A percentile compares a stretch with the other conserved stretches of the same genome.
These are phyloP conservation scores for Lacerta bilineata DNA, from an alignment of 2,797 vertebrate genomes.

Conservation along the genomic window DNA sequence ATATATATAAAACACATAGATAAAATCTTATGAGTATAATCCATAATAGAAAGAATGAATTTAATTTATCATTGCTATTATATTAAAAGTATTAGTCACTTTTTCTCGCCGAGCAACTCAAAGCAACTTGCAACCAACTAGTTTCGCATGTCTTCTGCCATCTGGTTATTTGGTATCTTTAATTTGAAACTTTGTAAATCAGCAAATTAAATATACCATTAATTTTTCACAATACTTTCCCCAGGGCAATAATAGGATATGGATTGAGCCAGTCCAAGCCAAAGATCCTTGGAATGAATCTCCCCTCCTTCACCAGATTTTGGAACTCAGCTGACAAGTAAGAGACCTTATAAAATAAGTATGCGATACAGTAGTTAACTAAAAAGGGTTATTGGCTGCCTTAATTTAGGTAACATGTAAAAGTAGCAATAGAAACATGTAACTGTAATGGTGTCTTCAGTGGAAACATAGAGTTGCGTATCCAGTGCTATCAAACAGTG, in stretches of 20 bases:
- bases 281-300: conserved; percentile 54
- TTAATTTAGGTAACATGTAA: not conserved
- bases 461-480: not conserved
- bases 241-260: conserved; percentile 66
- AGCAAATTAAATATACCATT: conserved; percentile 56
- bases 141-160: fast-evolving
- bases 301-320: conserved; percentile 63
- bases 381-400: not conserved
- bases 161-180: conserved; percentile 31
- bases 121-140: no score
- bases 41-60: not conserved
- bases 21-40: not conserved
- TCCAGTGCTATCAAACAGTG: no score
- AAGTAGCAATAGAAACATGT: not conserved
- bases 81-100: no score
- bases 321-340: conserved; percentile 67
- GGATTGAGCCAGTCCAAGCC: conserved; percentile 68
- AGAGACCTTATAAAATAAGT: conserved; percentile 23
- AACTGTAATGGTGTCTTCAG: not conserved
- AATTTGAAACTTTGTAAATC: conserved; percentile 22
- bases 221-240: conserved; percentile 45
- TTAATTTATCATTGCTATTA: not conserved
- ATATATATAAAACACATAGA: not conserved
- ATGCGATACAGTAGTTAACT: not conserved
- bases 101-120: no score